Percentiles rank a stretch among this genome's conserved stretches.
Evolutionary conservation across 2,113 vertebrate genomes (phyloP).

Genomic region (Bucco capensis): DNA sequence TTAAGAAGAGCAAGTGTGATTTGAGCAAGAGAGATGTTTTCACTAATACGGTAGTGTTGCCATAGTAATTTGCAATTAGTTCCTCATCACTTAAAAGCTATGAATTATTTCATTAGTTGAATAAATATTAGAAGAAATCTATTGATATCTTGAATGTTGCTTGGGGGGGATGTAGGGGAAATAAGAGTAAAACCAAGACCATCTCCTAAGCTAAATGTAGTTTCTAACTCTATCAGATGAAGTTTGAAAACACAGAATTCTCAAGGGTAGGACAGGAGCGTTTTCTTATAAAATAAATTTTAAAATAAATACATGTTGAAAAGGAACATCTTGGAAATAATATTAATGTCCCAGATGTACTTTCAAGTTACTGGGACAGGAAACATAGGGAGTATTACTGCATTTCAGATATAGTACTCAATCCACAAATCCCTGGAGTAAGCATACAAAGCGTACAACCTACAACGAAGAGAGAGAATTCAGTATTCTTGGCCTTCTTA

Average conservation of each 20-base stretch:
- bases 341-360: not conserved
- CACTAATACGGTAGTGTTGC: not conserved
- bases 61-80: not conserved
- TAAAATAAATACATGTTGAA: not conserved
- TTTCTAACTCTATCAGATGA: not conserved
- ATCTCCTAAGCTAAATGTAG: not conserved
- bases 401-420: not conserved
- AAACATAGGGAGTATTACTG: not conserved
- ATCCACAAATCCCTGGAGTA: not conserved
- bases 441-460: not conserved
- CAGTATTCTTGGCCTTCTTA: not conserved
- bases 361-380: not conserved
- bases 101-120: not conserved
- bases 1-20: not conserved
- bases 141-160: not conserved
- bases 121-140: not conserved
- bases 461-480: not conserved
- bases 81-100: not conserved
- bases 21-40: not conserved
- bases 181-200: not conserved
- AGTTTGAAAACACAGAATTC: not conserved
- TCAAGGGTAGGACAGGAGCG: not conserved
- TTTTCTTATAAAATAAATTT: not conserved
- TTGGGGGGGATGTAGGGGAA: not conserved
- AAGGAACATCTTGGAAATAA: not conserved